Percentiles rank a stretch among this genome's conserved stretches.
Evolutionary conservation across 1,140 invertebrate species (phyloP).

Genomic region (Platyura marginata): DNA sequence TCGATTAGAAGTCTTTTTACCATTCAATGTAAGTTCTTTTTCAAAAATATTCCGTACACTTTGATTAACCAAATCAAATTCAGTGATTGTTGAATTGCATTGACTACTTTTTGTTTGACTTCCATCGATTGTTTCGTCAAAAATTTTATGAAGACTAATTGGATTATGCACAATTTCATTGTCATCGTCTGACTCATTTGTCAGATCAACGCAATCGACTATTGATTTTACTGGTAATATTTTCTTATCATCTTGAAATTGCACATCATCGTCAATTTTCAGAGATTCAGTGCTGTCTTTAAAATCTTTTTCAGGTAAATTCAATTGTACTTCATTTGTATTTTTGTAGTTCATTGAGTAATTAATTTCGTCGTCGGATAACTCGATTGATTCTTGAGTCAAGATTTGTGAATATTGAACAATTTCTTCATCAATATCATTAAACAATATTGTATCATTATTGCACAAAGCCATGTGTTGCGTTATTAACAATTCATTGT

Average conservation of each 20-base stretch:
- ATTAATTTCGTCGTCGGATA: constrained; percentile 1
- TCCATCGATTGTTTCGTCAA: neutral
- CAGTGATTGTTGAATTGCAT: neutral
- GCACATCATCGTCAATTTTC: neutral
- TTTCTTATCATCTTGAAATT: neutral
- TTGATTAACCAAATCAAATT: neutral
- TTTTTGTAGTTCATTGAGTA: neutral
- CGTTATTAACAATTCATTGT: neutral
- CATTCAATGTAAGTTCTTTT: neutral
- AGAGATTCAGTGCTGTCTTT: neutral
- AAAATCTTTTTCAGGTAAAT: neutral
- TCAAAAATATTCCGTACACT: neutral
- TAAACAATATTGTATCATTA: neutral
- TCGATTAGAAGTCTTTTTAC: neutral
- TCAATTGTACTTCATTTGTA: neutral
- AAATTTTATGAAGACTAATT: neutral
- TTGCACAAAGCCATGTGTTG: neutral
- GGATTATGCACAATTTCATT: no score
- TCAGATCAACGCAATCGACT: neutral
- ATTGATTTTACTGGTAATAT: neutral
- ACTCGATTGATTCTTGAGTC: neutral
- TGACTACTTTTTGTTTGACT: neutral
- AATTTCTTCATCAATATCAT: neutral
- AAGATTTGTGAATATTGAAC: neutral
- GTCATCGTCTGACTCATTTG: neutral